These are phyloP conservation scores for Leptopterna dolabrata DNA, from an alignment of 2,888 invertebrate genomes.

Conservation along the genomic window DNA sequence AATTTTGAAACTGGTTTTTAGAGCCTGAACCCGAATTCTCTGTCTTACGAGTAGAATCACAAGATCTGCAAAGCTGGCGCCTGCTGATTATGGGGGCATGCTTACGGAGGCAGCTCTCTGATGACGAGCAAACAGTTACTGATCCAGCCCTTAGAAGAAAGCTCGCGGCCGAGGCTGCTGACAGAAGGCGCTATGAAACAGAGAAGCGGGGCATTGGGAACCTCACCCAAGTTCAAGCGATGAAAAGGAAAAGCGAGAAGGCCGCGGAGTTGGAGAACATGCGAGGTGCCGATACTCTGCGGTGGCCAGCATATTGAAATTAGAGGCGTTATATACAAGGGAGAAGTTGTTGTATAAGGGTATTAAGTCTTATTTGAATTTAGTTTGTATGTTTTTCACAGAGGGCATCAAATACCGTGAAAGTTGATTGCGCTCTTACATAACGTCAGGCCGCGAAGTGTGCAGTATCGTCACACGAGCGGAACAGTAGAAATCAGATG, in stretches of 20 bases:
- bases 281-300: not conserved
- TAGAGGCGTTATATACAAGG: too few species aligned
- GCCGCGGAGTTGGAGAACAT: not conserved
- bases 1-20: too few species aligned
- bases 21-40: too few species aligned
- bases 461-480: too few species aligned
- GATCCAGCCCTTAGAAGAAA: not conserved
- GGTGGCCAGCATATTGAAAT: not conserved
- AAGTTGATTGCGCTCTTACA: too few species aligned
- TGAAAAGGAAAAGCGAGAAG: not conserved
- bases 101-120: not conserved
- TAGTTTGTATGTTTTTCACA: too few species aligned
- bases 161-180: not conserved
- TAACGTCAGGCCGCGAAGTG: too few species aligned
- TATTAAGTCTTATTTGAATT: too few species aligned
- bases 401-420: too few species aligned
- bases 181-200: not conserved
- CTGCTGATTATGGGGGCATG: not conserved
- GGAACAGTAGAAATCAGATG: too few species aligned
- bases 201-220: slow-evolving; percentile 8
- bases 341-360: too few species aligned
- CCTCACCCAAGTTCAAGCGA: not conserved
- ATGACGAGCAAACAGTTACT: not conserved
- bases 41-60: too few species aligned
- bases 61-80: not conserved